A percentile compares a stretch with the other conserved stretches of the same genome.
Evolutionary conservation across 2,797 vertebrate genomes (phyloP).

Genomic region (Calcarius lapponicus): DNA sequence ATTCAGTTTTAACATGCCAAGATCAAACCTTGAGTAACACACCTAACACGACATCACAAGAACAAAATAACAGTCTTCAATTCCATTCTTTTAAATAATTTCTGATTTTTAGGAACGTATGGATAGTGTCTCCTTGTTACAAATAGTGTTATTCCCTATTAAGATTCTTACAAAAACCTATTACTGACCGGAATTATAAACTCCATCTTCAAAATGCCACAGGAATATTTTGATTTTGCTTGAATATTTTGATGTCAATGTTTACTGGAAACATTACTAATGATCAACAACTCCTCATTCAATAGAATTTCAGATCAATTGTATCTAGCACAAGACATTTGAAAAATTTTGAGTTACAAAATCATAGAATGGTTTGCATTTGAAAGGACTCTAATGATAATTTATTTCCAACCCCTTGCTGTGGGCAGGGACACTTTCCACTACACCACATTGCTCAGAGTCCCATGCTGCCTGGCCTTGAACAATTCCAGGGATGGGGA

Average conservation of each 20-base stretch:
- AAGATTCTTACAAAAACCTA: not conserved
- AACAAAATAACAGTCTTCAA: not conserved
- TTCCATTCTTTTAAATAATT: not conserved
- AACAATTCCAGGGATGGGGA: not conserved
- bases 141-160: accelerated
- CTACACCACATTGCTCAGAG: accelerated
- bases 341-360: not conserved
- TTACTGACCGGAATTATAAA: not conserved
- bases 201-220: not conserved
- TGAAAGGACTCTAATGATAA: not conserved
- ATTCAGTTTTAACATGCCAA: not conserved
- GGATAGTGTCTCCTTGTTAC: not conserved
- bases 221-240: not conserved
- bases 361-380: not conserved
- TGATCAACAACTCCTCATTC: not conserved
- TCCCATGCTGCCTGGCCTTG: no score
- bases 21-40: not conserved
- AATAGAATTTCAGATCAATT: not conserved
- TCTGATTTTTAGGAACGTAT: not conserved
- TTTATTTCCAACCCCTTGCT: not conserved
- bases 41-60: not conserved
- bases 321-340: not conserved
- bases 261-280: not conserved
- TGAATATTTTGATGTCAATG: not conserved
- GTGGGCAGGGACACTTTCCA: not conserved